A percentile compares a stretch with the other conserved stretches of the same genome.
Evolutionary conservation across 2,113 vertebrate species (phyloP).

Genomic region (Callionymus lyra): DNA sequence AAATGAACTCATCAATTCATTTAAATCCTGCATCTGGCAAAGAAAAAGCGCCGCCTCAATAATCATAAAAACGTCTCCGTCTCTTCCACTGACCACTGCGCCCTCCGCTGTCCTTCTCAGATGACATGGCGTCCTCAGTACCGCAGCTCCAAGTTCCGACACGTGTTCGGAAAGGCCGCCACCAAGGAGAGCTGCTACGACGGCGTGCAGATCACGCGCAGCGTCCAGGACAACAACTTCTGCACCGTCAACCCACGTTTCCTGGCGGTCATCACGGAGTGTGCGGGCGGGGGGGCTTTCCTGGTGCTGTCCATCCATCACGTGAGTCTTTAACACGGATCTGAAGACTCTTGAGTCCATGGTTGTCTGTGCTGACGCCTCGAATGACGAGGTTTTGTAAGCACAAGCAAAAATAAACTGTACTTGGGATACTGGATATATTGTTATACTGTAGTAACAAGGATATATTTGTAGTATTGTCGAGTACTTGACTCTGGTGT

Average conservation of each 20-base stretch:
- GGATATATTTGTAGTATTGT: too few species aligned
- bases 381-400: too few species aligned
- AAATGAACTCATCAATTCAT: too few species aligned
- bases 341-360: too few species aligned
- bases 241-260: slow-evolving; percentile 88
- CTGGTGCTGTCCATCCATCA: slow-evolving; percentile 81
- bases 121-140: slow-evolving; percentile 94
- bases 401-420: too few species aligned
- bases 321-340: slow-evolving; percentile 59
- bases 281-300: slow-evolving; percentile 84
- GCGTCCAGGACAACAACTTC: slow-evolving; percentile 91
- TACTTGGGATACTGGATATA: too few species aligned
- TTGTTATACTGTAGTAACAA: too few species aligned
- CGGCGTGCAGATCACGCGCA: slow-evolving; percentile 84
- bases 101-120: slow-evolving; percentile 46
- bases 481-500: too few species aligned
- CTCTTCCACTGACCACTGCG: neutral
- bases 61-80: neutral
- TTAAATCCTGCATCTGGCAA: too few species aligned
- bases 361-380: too few species aligned
- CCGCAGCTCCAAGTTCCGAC: slow-evolving; percentile 88
- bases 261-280: slow-evolving; percentile 89
- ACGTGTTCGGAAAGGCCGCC: slow-evolving; percentile 84
- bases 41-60: too few species aligned
- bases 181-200: slow-evolving; percentile 86